Evolutionary conservation across 1,140 invertebrate genomes (phyloP), one percentile per base, ranked within the genome.

Genomic region (Brachionus paranguensis): DNA sequence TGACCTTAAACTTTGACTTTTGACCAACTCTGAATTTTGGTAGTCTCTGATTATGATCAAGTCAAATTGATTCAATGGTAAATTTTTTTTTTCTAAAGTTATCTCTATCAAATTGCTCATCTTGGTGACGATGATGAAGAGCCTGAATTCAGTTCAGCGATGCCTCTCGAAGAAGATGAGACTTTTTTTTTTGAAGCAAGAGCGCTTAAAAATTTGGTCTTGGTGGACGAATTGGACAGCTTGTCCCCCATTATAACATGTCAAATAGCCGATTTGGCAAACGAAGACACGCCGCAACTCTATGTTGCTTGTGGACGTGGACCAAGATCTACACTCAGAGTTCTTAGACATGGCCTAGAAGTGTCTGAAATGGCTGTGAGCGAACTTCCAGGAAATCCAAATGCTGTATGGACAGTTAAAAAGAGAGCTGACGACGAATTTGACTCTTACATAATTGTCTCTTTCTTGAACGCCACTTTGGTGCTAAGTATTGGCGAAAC

Each of bases 381-480:
- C 68, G 97, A 99, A 90, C 90, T 99, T 85, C 98, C 98, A 12
- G 97, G 97, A 88, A 99, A 97, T 89, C 98, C 98, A 10, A 99
- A 98, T 91, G 97, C 97, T 87, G 98, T 99, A 6, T 99, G 98
- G 98, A 99, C 98, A 43, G 97, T 99, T 1, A 97, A 98, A 89
- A 92, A 94, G 88, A 93, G 95, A 89, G 92, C 94, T 88, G 97
- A 99, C 91, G 96, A 95, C 96, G 90, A 84, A 53, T 84, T 65
- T 92, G 98, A 99, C 93, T 95, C 97, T 60, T 99, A 99, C 91
- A 99, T 99, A 91, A 97, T 99, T 89, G 98, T 99, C 85, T 99
- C 97, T 60, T 99, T 99, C 93, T 94, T 98, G 50, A 99, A 99
- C 91, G 98, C 98, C 84, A 99, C 98, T 33, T 92, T 99, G 85